Evolutionary conservation across 2,888 invertebrate species (phyloP).

Genomic region (Drosophila birchii): DNA sequence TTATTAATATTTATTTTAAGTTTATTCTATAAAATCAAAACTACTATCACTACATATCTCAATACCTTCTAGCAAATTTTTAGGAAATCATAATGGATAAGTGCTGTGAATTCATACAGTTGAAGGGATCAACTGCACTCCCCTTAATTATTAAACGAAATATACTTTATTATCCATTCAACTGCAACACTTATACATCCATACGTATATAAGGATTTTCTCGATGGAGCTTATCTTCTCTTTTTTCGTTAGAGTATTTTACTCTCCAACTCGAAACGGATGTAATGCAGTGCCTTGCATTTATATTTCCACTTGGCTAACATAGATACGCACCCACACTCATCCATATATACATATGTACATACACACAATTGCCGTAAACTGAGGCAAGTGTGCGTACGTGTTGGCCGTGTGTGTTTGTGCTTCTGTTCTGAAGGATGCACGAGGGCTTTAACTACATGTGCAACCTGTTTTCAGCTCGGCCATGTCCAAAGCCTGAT

Average conservation of each 20-base stretch:
- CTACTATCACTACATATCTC: no score
- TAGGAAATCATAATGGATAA: not conserved
- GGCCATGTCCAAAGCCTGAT: conserved; percentile 39
- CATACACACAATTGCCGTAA: conserved; percentile 6
- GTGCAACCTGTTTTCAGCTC: conserved; percentile 46
- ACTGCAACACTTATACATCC: not conserved
- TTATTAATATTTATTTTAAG: no score
- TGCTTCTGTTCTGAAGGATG: conserved; percentile 24
- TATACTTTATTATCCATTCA: not conserved
- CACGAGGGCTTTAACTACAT: conserved; percentile 46
- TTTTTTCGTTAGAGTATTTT: not conserved
- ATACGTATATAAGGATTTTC: not conserved
- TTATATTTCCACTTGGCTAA: conserved; percentile 6
- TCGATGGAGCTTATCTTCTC: not conserved
- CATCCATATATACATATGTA: not conserved
- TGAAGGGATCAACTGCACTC: not conserved
- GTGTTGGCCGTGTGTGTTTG: conserved; percentile 18
- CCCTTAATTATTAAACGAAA: not conserved
- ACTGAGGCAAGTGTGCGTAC: conserved; percentile 2
- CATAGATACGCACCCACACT: not conserved
- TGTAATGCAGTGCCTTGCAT: conserved; percentile 5
- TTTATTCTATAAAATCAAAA: no score
- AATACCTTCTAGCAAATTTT: not conserved
- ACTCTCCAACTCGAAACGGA: not conserved
- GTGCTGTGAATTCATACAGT: not conserved